Conservation (phyloP, 2,797 vertebrate genomes). For the Borostomias antarcticus region DNA sequence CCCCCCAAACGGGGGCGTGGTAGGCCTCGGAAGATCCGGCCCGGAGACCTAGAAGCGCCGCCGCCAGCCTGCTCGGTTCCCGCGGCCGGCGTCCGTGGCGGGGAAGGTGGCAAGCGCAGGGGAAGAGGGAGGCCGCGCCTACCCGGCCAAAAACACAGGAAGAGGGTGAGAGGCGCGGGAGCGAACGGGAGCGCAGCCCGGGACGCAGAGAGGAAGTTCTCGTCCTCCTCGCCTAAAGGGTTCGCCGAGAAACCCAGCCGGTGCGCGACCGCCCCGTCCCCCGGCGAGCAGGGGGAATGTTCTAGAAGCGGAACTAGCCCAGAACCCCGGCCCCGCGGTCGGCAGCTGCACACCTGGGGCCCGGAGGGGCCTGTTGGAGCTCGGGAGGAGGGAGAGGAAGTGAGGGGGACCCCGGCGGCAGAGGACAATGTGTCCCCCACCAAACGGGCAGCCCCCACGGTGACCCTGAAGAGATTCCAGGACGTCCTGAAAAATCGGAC, state of each 20-base stretch:
- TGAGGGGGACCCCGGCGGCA: not conserved
- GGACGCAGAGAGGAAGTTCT: not conserved
- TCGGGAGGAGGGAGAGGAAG: not conserved
- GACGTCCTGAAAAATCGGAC: constrained; percentile 37
- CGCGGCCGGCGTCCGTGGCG: not conserved
- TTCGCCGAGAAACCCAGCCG: not conserved
- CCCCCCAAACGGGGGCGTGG: constrained; percentile 40
- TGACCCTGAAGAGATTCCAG: constrained; percentile 46
- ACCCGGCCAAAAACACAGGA: not conserved
- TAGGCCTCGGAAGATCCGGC: constrained; percentile 40
- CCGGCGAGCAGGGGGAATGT: not conserved
- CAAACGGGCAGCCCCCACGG: not conserved
- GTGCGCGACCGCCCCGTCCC: not conserved
- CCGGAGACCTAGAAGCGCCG: not conserved
- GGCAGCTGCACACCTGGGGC: not conserved
- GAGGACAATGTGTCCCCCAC: accelerated
- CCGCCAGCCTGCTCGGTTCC: not conserved
- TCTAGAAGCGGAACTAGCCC: not conserved
- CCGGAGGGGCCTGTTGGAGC: not conserved
- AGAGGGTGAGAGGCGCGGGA: not conserved
- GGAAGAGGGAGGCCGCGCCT: not conserved
- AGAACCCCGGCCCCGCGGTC: not conserved
- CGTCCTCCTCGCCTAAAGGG: no score
- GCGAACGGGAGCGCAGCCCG: not conserved
- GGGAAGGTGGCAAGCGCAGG: not conserved